These are phyloP conservation scores for cattle (Bos taurus) DNA, from an alignment of 2,113 vertebrate species.

Conservation along the genomic window ARS-UCD2.0 NC_037356.1:34009001-34009500, in stretches of 20 bases:
- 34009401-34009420: not conserved
- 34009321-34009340: not conserved
- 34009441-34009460: conserved; percentile 16
- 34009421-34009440: not conserved
- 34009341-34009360: conserved; percentile 16
- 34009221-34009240: conserved; percentile 54
- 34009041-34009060: conserved; percentile 86
- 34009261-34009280: conserved; percentile 49
- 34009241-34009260: conserved; percentile 61
- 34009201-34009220: conserved; percentile 55
- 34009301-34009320: not conserved
- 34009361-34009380: not conserved
- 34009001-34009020: conserved; percentile 72
- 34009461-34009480: not conserved
- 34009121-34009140: conserved; percentile 80
- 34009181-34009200: conserved; percentile 83
- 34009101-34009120: conserved; percentile 79
- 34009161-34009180: conserved; percentile 81
- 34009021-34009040: conserved; percentile 82
- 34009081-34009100: conserved; percentile 83
- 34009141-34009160: conserved; percentile 84
- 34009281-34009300: conserved; percentile 48
- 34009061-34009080: conserved; percentile 79
- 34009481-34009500: not conserved
- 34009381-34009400: not conserved